Evolutionary conservation across 1,140 invertebrate species (phyloP), one percentile per base, ranked within the genome.

Genomic region (Radopholus similis): DNA sequence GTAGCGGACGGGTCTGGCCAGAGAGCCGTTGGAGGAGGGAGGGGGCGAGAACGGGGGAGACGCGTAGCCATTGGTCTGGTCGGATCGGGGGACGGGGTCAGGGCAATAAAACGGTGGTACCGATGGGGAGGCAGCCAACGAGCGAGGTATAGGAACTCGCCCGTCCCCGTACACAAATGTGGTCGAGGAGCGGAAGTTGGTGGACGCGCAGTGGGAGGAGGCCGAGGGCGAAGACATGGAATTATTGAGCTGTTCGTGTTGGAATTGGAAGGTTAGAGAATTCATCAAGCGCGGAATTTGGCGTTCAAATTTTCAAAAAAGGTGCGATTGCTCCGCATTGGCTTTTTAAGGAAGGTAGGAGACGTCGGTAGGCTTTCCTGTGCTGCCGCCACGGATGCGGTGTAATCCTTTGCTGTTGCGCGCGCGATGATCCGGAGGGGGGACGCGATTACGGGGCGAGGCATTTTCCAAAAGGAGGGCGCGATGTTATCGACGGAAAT

Each of bases 11-110:
- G 38, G 18, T 13, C 38, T n/a, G 44, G 37, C 34, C 23, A 23
- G 44, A 35, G 57, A 60, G 40, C 23, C 28, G 11, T n/a, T 38
- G 38, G 21, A 60, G 35, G 13, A 60, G 30, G 30, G 30, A 8
- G 23, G 32, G 3, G 8, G 40, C 8, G 13, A 21, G n/a, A 5
- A 18, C 34, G 35, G 44, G 30, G 57, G 57, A 44, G 37, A 38
- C 23, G 23, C 44, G 40, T 60, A 42, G 4, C 18, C 32, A 42
- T 60, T 60, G 38, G 28, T 60, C 57, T 49, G 44, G 26, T 49
- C 44, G 26, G 44, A 49, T 49, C 9, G 5, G 9, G 2, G n/a
- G 8, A 23, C 1, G 8, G 9, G 26, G 8, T 47, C 44, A 47
- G n/a, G 5, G n/a, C n/a, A n/a, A n/a, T n/a, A n/a, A n/a, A n/a